Base-by-base conservation (phyloP, 1,140 invertebrate species). In the Choristoneura fumiferana region DNA sequence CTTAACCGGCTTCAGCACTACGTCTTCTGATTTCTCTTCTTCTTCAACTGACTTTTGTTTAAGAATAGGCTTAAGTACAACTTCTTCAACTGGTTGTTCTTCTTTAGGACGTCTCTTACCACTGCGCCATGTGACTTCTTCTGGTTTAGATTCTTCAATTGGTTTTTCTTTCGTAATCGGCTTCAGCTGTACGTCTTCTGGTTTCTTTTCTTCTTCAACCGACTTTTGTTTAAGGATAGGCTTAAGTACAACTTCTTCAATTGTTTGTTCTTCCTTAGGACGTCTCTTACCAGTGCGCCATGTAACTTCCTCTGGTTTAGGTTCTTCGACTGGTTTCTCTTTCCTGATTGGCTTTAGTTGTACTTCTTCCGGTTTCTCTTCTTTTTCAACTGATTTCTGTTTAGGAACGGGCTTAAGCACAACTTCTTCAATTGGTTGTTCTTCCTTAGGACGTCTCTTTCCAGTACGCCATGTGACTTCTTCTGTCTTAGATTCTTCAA, bases 311-410 rank as follows among this genome's bases (percentile, higher is more conserved):
- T 56, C 54, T 8, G 37, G 54, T 10, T 54, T 22, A 10, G 18
- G 0, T 15, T 56, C 54, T 22, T 56, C 54, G 8, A 38, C 4
- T 0, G 37, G 36, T 40, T 56, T 56, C 6, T 38, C 37, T 36
- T 29, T 62, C 14, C 61, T 33, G 35, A 54, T 43, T 14, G 89
- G 76, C 63, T 91, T 87, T 4, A 90, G 53, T 18, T 54, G 37
- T 57, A 71, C 71, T 40, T 85, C 72, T 57, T 89, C 75, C 6
- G 75, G 15, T 15, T 81, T 78, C 37, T 90, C 81, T 61, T 81
- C 73, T 40, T 85, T 73, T n/a, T 60, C 13, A 73, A 76, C 34
- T 54, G 87, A 90, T 8, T 82, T 62, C 8, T 77, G 83, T n/a
- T 74, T 80, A 0, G 76, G 77, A 62, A 79, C 61, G 0, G 53